A percentile compares a stretch with the other conserved stretches of the same genome.
Conservation (phyloP, 1,140 invertebrate species). For the Drosophila rufa region DNA sequence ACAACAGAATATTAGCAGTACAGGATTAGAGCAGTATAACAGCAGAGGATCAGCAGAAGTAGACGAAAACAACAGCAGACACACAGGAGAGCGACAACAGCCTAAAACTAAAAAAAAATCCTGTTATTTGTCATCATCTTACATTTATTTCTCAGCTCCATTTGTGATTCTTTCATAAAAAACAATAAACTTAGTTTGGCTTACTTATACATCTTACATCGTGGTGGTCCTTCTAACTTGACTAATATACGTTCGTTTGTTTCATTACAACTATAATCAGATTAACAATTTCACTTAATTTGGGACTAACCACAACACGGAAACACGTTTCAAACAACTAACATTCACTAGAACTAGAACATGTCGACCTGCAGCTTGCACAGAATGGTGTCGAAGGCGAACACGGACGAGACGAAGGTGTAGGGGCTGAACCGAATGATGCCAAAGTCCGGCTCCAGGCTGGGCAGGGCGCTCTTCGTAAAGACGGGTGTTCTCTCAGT, state of each 20-base stretch:
- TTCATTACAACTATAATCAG: constrained; percentile 7
- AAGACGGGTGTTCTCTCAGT: constrained; percentile 46
- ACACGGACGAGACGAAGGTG: constrained; percentile 82
- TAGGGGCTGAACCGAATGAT: constrained; percentile 76
- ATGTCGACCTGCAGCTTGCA: constrained; percentile 71
- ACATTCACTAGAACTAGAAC: constrained; percentile 45
- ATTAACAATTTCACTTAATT: constrained; percentile 20
- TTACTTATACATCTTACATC: not conserved
- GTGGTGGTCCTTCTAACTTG: not conserved
- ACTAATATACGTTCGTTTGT: not conserved
- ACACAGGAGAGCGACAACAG: too few species aligned
- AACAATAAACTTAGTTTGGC: constrained; percentile 24
- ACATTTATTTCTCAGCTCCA: constrained; percentile 16
- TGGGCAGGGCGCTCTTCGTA: constrained; percentile 60
- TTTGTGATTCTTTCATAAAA: constrained; percentile 19
- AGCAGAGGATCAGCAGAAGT: too few species aligned
- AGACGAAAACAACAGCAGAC: too few species aligned
- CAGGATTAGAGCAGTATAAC: too few species aligned
- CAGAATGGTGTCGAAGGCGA: constrained; percentile 81
- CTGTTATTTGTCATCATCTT: too few species aligned
- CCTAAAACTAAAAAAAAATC: too few species aligned
- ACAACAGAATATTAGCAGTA: too few species aligned
- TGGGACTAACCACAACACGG: constrained; percentile 42
- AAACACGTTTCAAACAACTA: constrained; percentile 40
- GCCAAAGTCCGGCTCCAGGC: constrained; percentile 79